Conservation (phyloP, 53 echinoderm and acorn worm species). For the Echinometra lucunter region DNA sequence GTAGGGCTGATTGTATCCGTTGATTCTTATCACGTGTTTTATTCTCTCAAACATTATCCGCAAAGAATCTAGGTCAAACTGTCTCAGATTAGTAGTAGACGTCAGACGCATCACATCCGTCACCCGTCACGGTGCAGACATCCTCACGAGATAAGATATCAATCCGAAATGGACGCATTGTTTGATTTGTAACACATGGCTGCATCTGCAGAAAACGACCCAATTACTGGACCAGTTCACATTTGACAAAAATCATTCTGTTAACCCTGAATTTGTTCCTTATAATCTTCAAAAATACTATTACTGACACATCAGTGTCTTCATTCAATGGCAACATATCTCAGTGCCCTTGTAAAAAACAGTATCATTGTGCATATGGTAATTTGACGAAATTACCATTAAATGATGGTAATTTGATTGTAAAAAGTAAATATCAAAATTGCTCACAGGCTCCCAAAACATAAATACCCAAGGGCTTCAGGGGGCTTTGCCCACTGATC, state of each 20-base stretch:
- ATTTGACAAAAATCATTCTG: background rate
- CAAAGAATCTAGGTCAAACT: constrained; percentile 29
- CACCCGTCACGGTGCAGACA: background rate
- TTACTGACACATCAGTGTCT: too few relatives aligned
- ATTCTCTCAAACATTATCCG: background rate
- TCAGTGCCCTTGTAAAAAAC: too few relatives aligned
- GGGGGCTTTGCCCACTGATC: too few relatives aligned
- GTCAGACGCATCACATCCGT: constrained; percentile 1
- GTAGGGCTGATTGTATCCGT: constrained; percentile 18
- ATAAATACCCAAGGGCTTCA: too few relatives aligned
- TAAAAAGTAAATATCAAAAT: too few relatives aligned
- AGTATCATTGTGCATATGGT: too few relatives aligned
- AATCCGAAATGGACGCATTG: background rate
- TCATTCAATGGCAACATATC: too few relatives aligned
- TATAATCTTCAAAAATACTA: too few relatives aligned
- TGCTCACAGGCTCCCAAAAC: too few relatives aligned
- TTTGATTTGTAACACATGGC: background rate
- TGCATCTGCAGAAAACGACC: background rate
- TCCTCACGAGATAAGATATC: constrained; percentile 7
- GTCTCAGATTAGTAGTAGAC: constrained; percentile 5
- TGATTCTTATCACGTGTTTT: background rate
- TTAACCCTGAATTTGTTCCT: too few relatives aligned
- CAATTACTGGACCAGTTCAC: constrained; percentile 5
- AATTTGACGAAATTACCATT: too few relatives aligned
- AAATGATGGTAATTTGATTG: too few relatives aligned